Base-by-base conservation (phyloP, 2,888 invertebrate species). In the Drosophila mayaguana region DNA sequence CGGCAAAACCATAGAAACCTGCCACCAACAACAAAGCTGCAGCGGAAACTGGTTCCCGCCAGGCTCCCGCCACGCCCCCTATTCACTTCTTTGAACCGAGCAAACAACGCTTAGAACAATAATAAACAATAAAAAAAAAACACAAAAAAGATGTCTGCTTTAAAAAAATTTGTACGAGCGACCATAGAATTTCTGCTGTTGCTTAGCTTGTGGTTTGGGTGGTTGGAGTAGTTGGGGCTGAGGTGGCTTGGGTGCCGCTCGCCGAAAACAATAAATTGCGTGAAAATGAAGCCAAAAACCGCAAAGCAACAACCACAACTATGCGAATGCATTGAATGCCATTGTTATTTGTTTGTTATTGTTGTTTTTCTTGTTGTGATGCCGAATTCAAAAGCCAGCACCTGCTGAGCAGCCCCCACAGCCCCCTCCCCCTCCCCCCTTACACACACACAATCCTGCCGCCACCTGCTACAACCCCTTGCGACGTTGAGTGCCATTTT, bases 51-150 rank as follows among this genome's bases (percentile, higher is more conserved):
- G 38, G 25, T 40, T 25, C n/a, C 38, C 54, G 8, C 32, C 32
- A 16, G 43, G 36, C 36, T 12, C 14, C 18, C 3, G 3, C 22
- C 32, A 9, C 4, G 14, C 3, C 1, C 5, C 18, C 1, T n/a
- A 16, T 22, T 9, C 22, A 38, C 22, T 6, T 36, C 65, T 51
- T 36, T 45, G 43, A 69, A 56, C 50, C 81, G 64, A 57, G 68
- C 78, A 77, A 84, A 80, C 89, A 81, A 43, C 63, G 85, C 88
- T 88, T 84, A 88, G 82, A 86, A 86, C 85, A 86, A 86, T 86
- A 89, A 88, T 88, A 89, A 86, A 89, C 88, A 89, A 85, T 81
- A 85, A 80, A 82, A 86, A 88, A 87, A 84, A 80, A 83, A 80
- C 74, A 42, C 8, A 87, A 80, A 78, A 74, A 71, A 59, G 55